Base-by-base conservation (phyloP, 2,113 vertebrate genomes). In the Panurus biarmicus region DNA sequence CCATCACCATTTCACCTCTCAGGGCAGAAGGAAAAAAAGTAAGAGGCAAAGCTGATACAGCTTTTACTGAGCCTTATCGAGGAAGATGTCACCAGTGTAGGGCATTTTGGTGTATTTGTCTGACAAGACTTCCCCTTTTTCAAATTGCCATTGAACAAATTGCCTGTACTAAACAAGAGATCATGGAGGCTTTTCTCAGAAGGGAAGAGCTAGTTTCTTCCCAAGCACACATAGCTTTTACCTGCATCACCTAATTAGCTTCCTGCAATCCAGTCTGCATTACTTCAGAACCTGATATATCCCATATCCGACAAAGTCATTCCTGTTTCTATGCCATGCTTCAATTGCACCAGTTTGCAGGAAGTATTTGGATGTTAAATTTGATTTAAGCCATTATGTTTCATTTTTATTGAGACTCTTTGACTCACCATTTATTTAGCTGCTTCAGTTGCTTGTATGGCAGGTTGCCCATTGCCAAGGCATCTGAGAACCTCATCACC, bases 361-460 rank as follows among this genome's bases (percentile, higher is more conserved):
- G 86, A 95, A 92, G 64, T 77, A 83, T 83, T 69, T 92, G 72
- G 78, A 90, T 78, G 48, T 69, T 89, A 92, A 89, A 92, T 95
- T 94, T 82, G 35, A 93, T 96, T 92, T 78, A 81, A 93, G 62
- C 62, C 70, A 92, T 90, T 87, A 81, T 61, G 61, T 69, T 91
- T 90, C 73, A 89, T 89, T 88, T 93, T 93, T 78, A 88, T 53
- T 70, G 48, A 78, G 80, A 89, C n/a, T 81, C 76, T 82, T 90
- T 86, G 72, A 71, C 75, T 85, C 72, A 47, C 60, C 80, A 50
- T 85, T 88, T 84, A 71, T 92, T 92, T 57, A 71, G 57, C 38
- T 92, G 54, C 50, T 92, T 86, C 36, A 33, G 70, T 69, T 64
- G 18, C 76, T 92, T 75, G 45, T 36, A 48, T 90, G 80, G 92